Percentiles rank a stretch among this genome's conserved stretches.
Evolutionary conservation across 2,888 invertebrate genomes (phyloP).

Genomic region (Liopterus haemorrhoidalis): DNA sequence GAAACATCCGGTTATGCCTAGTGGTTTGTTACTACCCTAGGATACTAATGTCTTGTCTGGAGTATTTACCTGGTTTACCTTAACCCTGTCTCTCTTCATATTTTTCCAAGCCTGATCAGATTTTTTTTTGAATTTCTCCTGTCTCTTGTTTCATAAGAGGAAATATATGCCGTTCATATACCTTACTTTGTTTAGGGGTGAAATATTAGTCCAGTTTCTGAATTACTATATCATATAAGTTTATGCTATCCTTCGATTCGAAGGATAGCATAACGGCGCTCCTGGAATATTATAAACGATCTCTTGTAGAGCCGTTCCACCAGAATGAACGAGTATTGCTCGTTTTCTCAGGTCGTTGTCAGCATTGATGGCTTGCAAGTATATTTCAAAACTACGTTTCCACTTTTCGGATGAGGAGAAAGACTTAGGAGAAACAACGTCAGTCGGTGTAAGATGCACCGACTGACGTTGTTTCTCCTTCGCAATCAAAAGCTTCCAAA

Average conservation of each 20-base stretch:
- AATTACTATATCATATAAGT: conserved; percentile 27
- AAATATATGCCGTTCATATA: too few species aligned
- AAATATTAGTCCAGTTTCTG: conserved; percentile 30
- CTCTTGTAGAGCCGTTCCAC: conserved; percentile 28
- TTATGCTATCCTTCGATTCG: too few species aligned
- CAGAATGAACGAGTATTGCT: conserved; percentile 24
- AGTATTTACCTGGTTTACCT: conserved; percentile 21
- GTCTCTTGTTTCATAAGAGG: too few species aligned
- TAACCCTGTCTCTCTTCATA: conserved; percentile 22
- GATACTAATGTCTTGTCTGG: conserved; percentile 24
- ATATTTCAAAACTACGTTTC: conserved; percentile 27
- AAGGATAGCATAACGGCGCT: conserved; percentile 14
- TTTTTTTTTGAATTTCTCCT: too few species aligned
- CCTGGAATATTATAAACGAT: conserved; percentile 30
- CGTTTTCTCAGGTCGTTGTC: conserved; percentile 20
- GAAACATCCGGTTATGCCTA: too few species aligned
- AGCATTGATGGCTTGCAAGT: conserved; percentile 25
- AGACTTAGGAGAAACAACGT: too few species aligned
- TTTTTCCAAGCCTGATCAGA: conserved; percentile 26
- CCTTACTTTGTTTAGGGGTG: conserved; percentile 26
- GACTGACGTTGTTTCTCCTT: conserved; percentile 22
- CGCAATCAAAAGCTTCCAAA: conserved; percentile 28
- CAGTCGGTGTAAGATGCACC: too few species aligned
- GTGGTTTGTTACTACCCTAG: conserved; percentile 26
- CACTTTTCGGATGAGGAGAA: conserved; percentile 31